A percentile compares a stretch with the other conserved stretches of the same genome.
These are phyloP conservation scores for Chloromyia formosa DNA, from an alignment of 2,888 invertebrate genomes.

Conservation along the genomic window DNA sequence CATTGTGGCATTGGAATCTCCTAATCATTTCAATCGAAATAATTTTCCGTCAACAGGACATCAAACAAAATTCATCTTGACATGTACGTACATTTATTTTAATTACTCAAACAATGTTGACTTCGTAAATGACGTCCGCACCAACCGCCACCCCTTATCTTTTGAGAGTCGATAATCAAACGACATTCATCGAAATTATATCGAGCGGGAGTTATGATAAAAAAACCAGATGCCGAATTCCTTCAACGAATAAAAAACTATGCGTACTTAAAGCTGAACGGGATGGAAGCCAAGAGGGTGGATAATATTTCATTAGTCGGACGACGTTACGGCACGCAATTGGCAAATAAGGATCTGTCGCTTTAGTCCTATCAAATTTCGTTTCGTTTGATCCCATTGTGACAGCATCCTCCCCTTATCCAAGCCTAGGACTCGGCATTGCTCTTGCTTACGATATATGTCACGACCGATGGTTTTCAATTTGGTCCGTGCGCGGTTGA, in stretches of 20 bases:
- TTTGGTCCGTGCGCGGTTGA: slow-evolving; percentile 38
- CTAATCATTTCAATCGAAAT: neutral
- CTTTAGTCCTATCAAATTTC: slow-evolving; percentile 25
- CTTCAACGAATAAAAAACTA: slow-evolving; percentile 27
- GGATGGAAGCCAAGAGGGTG: slow-evolving; percentile 15
- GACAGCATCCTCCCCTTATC: slow-evolving; percentile 34
- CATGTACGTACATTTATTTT: slow-evolving; percentile 13
- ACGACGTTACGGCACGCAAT: slow-evolving; percentile 44
- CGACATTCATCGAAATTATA: slow-evolving; percentile 7
- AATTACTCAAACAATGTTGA: slow-evolving; percentile 3
- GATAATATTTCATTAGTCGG: slow-evolving; percentile 43
- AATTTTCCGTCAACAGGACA: slow-evolving; percentile 8
- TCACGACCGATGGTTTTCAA: neutral
- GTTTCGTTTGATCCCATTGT: slow-evolving; percentile 40
- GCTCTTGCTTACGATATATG: neutral
- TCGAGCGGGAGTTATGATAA: slow-evolving; percentile 10
- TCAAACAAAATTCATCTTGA: neutral
- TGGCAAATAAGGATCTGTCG: slow-evolving; percentile 37
- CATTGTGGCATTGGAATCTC: neutral
- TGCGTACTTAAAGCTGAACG: no score
- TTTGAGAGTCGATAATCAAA: slow-evolving; percentile 19
- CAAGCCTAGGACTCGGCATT: neutral
- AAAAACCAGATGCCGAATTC: slow-evolving; percentile 34
- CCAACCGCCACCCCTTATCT: neutral
- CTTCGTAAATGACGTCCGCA: neutral